A percentile compares a stretch with the other conserved stretches of the same genome.
Evolutionary conservation across 2,888 invertebrate genomes (phyloP).

Genomic region (Diabrotica balteata): DNA sequence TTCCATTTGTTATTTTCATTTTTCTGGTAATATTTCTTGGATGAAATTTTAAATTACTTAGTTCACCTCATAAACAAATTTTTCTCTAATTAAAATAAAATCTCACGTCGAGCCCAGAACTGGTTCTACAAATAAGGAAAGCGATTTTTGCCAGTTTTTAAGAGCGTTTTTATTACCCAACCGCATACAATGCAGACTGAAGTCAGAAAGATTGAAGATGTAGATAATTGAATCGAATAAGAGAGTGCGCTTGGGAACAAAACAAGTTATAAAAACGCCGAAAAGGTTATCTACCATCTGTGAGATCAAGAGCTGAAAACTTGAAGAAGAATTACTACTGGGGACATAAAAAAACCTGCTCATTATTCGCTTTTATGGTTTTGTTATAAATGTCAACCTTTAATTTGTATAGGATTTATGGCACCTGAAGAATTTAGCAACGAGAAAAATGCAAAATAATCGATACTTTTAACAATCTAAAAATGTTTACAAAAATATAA

Average conservation of each 20-base stretch:
- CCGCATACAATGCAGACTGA: conserved; percentile 6
- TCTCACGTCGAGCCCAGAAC: too few species aligned
- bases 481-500: too few species aligned
- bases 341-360: conserved; percentile 6
- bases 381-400: conserved; percentile 1
- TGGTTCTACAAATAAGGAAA: not conserved
- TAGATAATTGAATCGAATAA: conserved; percentile 7
- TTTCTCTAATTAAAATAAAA: too few species aligned
- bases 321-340: conserved; percentile 4
- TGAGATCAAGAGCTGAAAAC: conserved; percentile 5
- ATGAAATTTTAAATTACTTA: too few species aligned
- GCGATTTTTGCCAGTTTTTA: conserved; percentile 2
- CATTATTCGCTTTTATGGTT: conserved; percentile 3
- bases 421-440: too few species aligned
- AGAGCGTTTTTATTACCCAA: conserved; percentile 5
- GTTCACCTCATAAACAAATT: too few species aligned
- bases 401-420: not conserved
- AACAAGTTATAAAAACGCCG: conserved; percentile 11
- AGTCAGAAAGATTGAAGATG: conserved; percentile 8
- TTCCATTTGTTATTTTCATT: too few species aligned
- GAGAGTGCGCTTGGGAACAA: conserved; percentile 4
- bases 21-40: too few species aligned
- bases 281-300: conserved; percentile 14
- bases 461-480: too few species aligned
- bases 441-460: too few species aligned